phyloP scores from a whole-genome alignment of 2,888 invertebrate species.

The Polymixis flavicincta region DNA sequence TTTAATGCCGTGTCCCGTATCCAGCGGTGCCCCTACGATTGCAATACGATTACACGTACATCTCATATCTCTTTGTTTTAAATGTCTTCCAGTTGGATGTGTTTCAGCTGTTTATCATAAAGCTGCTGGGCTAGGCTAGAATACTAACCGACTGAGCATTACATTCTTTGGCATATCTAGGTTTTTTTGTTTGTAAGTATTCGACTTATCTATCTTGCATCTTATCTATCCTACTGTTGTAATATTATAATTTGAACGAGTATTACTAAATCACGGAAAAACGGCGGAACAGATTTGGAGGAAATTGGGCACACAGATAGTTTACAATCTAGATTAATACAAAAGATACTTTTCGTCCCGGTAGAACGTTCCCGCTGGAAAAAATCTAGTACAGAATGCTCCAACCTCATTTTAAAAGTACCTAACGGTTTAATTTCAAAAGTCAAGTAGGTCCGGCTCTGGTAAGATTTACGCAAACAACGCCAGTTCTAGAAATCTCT shows the following conservation, averaged over 20 bases:
- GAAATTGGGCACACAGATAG: no score
- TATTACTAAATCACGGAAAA: background rate
- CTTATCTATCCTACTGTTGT: no score
- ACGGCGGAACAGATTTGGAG: no score
- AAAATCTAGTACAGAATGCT: background rate
- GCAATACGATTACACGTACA: constrained; percentile 64
- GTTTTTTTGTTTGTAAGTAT: background rate
- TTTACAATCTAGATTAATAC: no score
- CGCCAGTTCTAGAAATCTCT: constrained; percentile 16
- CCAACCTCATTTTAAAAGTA: background rate
- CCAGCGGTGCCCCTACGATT: constrained; percentile 59
- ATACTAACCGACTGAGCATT: constrained; percentile 34
- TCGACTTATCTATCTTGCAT: no score
- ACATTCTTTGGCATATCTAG: constrained; percentile 16
- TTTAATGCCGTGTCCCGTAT: constrained; percentile 76
- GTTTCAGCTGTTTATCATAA: constrained; percentile 58
- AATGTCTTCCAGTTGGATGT: constrained; percentile 48
- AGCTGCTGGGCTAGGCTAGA: constrained; percentile 42
- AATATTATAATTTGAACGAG: no score
- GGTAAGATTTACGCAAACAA: constrained; percentile 16
- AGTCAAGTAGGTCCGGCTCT: background rate
- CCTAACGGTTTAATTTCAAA: background rate
- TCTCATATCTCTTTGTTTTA: constrained; percentile 59
- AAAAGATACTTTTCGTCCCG: no score
- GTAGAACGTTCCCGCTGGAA: no score